Conservation (phyloP, 1,140 invertebrate species). For the Drosophila serrata region DNA sequence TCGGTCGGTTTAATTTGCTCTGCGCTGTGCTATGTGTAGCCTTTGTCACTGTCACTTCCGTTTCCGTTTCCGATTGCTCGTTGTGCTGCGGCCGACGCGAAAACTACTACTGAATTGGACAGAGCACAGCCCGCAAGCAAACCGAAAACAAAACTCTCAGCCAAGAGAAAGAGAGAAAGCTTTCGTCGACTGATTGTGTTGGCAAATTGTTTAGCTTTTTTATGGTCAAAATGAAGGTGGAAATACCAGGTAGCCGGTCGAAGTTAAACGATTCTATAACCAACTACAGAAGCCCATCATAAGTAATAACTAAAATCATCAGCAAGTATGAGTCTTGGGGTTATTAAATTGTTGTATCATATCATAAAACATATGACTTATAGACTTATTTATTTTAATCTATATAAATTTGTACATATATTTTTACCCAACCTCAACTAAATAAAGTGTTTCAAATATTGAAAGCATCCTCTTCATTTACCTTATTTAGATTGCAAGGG, state of each 20-base stretch:
- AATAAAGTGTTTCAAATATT: too few relatives aligned
- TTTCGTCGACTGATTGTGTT: slow-evolving; percentile 10
- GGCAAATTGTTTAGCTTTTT: slow-evolving; percentile 16
- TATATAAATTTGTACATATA: too few relatives aligned
- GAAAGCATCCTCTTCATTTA: not conserved
- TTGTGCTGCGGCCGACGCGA: slow-evolving; percentile 79
- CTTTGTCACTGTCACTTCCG: slow-evolving; percentile 29
- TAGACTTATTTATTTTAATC: too few relatives aligned
- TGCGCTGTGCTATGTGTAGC: slow-evolving; percentile 18
- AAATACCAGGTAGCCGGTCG: not conserved
- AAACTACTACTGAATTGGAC: slow-evolving; percentile 75
- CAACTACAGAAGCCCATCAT: too few relatives aligned
- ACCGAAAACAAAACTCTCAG: slow-evolving; percentile 18
- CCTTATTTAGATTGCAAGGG: not conserved
- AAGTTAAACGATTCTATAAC: not conserved
- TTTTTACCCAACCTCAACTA: too few relatives aligned
- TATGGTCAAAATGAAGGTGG: not conserved
- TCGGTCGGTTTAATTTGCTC: slow-evolving; percentile 1
- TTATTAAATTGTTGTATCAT: too few relatives aligned
- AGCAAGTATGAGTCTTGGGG: too few relatives aligned
- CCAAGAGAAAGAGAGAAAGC: slow-evolving; percentile 37
- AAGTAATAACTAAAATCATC: too few relatives aligned
- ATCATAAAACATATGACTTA: too few relatives aligned
- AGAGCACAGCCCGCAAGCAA: slow-evolving; percentile 13
- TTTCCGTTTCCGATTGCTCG: slow-evolving; percentile 45